Evolutionary conservation across 2,888 invertebrate species (phyloP), one percentile per base, ranked within the genome.

Genomic region (Brenthis daphne): DNA sequence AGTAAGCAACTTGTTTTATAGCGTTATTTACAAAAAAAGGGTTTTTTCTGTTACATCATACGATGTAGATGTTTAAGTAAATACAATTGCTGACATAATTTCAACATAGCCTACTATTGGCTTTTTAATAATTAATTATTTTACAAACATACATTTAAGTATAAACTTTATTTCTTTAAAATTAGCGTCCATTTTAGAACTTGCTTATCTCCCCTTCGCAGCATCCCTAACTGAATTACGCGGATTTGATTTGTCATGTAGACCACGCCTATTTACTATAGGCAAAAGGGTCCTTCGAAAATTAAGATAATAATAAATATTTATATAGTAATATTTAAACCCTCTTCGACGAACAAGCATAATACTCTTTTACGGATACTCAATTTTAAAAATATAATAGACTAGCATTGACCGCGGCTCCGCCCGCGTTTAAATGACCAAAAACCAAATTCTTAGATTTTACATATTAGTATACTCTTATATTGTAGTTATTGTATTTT

Each of bases 231-330:
- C 69, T 67, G 71, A 69, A 70, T 73, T 71, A 73, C 66, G 55
- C 56, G 72, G 69, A 73, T 77, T 75, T 78, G 80, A 82, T 81
- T 82, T 82, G 82, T 80, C 81, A 74, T 72, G 8, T 11, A 71
- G 14, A 65, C 78, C 78, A 75, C 82, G 80, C 81, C 82, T 75
- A 63, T 71, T 57, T 55, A 48, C 51, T 5, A 29, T n/a, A 57
- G 0, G 14, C 37, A 14, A 29, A 43, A 63, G 53, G 11, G 51
- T 50, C 47, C 63, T 24, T 43, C 14, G 5, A 2, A 14, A 53
- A 53, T 16, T 53, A 16, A 53, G 14, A 16, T 53, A 2, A 8
- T 51, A 8, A 16, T 6, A 16, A 51, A 51, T 16, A 4, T 5
- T 51, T 16, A 51, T 6, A 24, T 6, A 51, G 3, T 51, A 37